Percentiles rank a stretch among this genome's conserved stretches.
Conservation (phyloP, 2,888 invertebrate genomes). For the Andrena marginata region DNA sequence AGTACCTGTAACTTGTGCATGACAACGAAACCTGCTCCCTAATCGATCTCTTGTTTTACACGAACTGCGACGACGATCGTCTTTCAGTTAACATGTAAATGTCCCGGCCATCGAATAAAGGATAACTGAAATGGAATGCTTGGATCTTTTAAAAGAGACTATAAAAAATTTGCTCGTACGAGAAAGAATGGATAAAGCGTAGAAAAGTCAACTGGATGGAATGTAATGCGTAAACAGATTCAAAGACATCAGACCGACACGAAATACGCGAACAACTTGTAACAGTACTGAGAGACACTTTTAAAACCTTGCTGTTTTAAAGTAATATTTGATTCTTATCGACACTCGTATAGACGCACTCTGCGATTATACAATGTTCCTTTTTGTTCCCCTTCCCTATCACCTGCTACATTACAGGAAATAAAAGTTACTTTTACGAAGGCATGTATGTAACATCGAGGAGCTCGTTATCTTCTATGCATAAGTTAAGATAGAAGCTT, state of each 20-base stretch:
- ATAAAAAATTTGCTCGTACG: conserved; percentile 11
- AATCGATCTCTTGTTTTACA: conserved; percentile 30
- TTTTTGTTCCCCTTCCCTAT: conserved; percentile 12
- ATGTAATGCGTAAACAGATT: conserved; percentile 48
- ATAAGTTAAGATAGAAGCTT: conserved; percentile 61
- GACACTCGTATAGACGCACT: conserved; percentile 17
- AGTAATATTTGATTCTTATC: conserved; percentile 62
- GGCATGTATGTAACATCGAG: conserved; percentile 57
- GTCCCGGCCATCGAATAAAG: conserved; percentile 24
- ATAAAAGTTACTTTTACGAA: conserved; percentile 50
- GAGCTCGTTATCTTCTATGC: conserved; percentile 48
- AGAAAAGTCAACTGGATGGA: conserved; percentile 55
- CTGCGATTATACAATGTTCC: conserved; percentile 36
- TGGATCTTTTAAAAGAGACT: conserved; percentile 19
- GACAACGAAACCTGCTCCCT: conserved; percentile 58
- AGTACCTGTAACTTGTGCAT: conserved; percentile 66
- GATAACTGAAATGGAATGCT: conserved; percentile 62
- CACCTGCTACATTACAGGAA: conserved; percentile 54
- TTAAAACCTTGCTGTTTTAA: conserved; percentile 51
- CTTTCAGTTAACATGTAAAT: neutral
- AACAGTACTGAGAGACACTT: conserved; percentile 34
- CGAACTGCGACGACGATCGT: conserved; percentile 26
- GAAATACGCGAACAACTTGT: conserved; percentile 29
- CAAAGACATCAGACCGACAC: conserved; percentile 25
- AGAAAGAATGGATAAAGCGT: conserved; percentile 36